Conservation (phyloP, 2,113 vertebrate species). For the Hirundichthys speculiger region DNA sequence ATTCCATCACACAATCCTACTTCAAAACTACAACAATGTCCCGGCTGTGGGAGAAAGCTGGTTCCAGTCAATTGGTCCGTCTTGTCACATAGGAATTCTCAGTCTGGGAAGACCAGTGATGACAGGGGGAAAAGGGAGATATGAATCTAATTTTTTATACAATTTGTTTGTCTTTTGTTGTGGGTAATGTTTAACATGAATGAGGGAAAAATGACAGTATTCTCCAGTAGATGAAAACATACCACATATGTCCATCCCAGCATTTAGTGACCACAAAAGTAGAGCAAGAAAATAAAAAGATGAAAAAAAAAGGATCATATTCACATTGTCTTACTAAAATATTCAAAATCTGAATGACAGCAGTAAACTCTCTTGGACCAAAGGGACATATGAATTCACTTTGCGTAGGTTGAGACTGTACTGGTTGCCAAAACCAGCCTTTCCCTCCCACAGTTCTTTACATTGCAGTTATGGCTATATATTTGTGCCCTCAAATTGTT, state of each 20-base stretch:
- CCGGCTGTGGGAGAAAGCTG: neutral
- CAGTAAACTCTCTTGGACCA: slow-evolving; percentile 41
- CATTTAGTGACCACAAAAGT: slow-evolving; percentile 57
- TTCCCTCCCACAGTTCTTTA: slow-evolving; percentile 14
- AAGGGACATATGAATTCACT: slow-evolving; percentile 49
- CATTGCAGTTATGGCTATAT: neutral
- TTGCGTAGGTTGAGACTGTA: slow-evolving; percentile 23
- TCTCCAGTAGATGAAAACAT: slow-evolving; percentile 50
- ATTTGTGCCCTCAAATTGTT: slow-evolving; percentile 26
- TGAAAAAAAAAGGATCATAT: slow-evolving; percentile 27
- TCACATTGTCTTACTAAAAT: slow-evolving; percentile 55
- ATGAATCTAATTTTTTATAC: slow-evolving; percentile 5
- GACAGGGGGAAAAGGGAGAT: slow-evolving; percentile 12
- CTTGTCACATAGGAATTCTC: slow-evolving; percentile 14
- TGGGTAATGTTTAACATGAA: slow-evolving; percentile 30
- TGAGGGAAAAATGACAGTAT: slow-evolving; percentile 52
- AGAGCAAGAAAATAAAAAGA: slow-evolving; percentile 57
- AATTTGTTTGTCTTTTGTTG: slow-evolving; percentile 23
- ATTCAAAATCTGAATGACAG: slow-evolving; percentile 44
- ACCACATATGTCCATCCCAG: slow-evolving; percentile 48
- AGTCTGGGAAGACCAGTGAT: slow-evolving; percentile 19
- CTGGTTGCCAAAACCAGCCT: slow-evolving; percentile 20
- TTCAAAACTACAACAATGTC: neutral
- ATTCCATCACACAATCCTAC: neutral
- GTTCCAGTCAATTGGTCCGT: slow-evolving; percentile 17